These are phyloP conservation scores for Drosophila melanica DNA, from an alignment of 1,140 invertebrate species.

Conservation along the genomic window DNA sequence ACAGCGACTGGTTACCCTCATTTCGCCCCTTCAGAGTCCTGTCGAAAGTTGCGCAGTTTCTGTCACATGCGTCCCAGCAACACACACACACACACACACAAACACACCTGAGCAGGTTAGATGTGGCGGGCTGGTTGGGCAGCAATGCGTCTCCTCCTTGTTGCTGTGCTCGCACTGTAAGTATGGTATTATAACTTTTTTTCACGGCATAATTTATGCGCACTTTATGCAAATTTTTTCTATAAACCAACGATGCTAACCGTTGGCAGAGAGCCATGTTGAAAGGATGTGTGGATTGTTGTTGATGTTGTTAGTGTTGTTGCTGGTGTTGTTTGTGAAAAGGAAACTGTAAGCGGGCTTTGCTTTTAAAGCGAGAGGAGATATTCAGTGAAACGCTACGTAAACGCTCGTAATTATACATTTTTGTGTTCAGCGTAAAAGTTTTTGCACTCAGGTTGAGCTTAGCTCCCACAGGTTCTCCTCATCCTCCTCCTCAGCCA, in stretches of 20 bases:
- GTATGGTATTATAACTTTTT: slow-evolving; percentile 62
- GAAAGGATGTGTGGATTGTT: slow-evolving; percentile 40
- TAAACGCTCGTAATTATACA: slow-evolving; percentile 55
- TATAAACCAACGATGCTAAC: slow-evolving; percentile 43
- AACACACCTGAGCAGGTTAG: slow-evolving; percentile 10
- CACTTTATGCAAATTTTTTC: slow-evolving; percentile 59
- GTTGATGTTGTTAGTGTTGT: slow-evolving; percentile 13
- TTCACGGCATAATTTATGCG: slow-evolving; percentile 58
- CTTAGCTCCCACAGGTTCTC: slow-evolving; percentile 24
- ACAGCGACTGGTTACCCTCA: slow-evolving; percentile 15
- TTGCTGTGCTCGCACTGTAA: slow-evolving; percentile 33
- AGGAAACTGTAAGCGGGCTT: slow-evolving; percentile 45
- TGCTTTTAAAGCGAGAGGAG: slow-evolving; percentile 18
- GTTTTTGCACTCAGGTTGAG: slow-evolving; percentile 44
- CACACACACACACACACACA: slow-evolving; percentile 29
- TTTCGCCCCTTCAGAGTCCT: slow-evolving; percentile 1
- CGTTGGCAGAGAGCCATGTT: slow-evolving; percentile 14
- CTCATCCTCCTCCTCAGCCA: background rate
- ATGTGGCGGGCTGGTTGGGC: background rate
- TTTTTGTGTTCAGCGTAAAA: slow-evolving; percentile 42
- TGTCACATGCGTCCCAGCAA: slow-evolving; percentile 49
- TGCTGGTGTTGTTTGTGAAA: slow-evolving; percentile 20
- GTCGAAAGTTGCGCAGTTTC: slow-evolving; percentile 49
- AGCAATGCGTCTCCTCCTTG: background rate
- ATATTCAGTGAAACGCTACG: slow-evolving; percentile 11